These are phyloP conservation scores for Chionis minor DNA, from an alignment of 2,113 vertebrate genomes.

Conservation along the genomic window DNA sequence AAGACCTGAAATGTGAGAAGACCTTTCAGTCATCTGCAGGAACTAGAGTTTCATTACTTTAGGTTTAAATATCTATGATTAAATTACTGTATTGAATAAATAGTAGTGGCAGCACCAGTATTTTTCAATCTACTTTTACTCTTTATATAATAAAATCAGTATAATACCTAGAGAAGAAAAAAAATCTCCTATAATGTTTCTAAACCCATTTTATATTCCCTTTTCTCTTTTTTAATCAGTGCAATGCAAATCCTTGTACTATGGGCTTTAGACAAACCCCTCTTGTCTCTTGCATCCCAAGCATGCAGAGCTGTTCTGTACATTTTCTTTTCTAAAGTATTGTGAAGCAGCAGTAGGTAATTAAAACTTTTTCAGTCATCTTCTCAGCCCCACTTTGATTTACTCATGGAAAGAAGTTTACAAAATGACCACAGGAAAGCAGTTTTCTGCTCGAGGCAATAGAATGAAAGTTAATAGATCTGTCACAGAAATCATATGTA, in stretches of 20 bases:
- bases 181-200: not conserved
- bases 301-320: not conserved
- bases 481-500: not conserved
- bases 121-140: conserved; percentile 18
- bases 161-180: not conserved
- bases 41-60: not conserved
- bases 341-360: not conserved
- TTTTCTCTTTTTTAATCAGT: not conserved
- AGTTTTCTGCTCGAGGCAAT: conserved; percentile 8
- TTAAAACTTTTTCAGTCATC: not conserved
- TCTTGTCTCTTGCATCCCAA: not conserved
- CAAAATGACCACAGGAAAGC: not conserved
- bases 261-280: not conserved
- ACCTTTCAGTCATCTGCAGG: not conserved
- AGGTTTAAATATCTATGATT: not conserved
- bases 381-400: not conserved
- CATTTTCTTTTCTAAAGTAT: not conserved
- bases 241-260: not conserved
- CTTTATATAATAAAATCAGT: not conserved
- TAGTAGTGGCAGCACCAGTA: not conserved
- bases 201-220: not conserved
- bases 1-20: not conserved
- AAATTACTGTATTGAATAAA: not conserved
- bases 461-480: not conserved
- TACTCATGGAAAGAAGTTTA: not conserved